Base-by-base conservation (phyloP, 2,888 invertebrate species). In the Timema podura region DNA sequence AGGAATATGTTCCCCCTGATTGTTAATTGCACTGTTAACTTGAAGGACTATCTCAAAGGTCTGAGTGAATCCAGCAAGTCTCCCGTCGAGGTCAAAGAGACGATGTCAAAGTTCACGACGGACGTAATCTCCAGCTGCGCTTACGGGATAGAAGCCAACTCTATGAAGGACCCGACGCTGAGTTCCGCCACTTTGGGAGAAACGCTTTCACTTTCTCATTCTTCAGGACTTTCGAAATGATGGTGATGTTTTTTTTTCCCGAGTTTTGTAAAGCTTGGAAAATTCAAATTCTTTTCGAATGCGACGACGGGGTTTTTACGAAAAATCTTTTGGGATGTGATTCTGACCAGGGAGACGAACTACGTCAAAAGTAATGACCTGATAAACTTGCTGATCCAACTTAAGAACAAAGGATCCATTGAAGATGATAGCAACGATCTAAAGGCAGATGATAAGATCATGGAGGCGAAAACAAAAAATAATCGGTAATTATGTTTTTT, bases 1-100 rank as follows among this genome's bases (percentile, higher is more conserved):
- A 78, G 77, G 72, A 73, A 72, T 47, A 76, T 78, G 76, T 77
- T 76, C 67, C 61, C 70, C n/a, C 71, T 76, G 15, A 74, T 77
- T 47, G 67, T 71, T 2, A 67, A 71, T 10, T 76, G 76, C 68
- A 73, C 69, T 13, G 57, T 16, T n/a, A 49, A 75, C 48, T 49
- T 73, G 15, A 54, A 64, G 45, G 57, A 64, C 6, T 67, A 73
- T 46, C 49, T 74, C 7, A 61, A 44, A 10, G 61, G 45, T 13
- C 5, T 61, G 2, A 49, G 66, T 47, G 11, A 13, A 46, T 16
- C 13, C n/a, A 59, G 11, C 15, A 59, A 16, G 30, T 10, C 47
- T 30, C 45, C 68, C 5, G 44, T 74, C n/a, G 73, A 73, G 48
- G 64, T 71, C 49, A 71, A 70, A 67, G 75, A 75, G 48, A 67